Evolutionary conservation across 2,797 vertebrate genomes (phyloP).

Genomic region (Acrossocheilus fasciatus): DNA sequence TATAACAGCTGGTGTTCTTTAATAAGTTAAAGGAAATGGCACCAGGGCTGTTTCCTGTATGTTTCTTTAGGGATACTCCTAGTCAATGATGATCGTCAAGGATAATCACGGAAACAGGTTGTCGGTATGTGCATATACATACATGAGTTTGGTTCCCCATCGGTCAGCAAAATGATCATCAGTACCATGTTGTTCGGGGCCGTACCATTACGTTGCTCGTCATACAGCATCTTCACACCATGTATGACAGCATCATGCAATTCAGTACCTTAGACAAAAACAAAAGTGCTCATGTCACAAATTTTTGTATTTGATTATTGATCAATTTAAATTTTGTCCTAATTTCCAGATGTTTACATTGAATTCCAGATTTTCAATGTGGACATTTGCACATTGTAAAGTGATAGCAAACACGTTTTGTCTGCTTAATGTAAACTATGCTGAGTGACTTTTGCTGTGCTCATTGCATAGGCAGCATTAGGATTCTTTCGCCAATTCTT

Average conservation of each 20-base stretch:
- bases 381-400: neutral
- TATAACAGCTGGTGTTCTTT: neutral
- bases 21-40: neutral
- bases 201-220: constrained; percentile 58
- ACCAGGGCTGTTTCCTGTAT: neutral
- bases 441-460: neutral
- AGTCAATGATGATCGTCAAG: neutral
- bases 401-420: no score
- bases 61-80: neutral
- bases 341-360: neutral
- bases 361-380: neutral
- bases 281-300: neutral
- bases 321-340: neutral
- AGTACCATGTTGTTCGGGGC: constrained; percentile 76
- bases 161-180: constrained; percentile 89
- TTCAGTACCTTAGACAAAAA: constrained; percentile 80
- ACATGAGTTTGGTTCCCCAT: constrained; percentile 86
- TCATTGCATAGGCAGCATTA: neutral
- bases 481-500: neutral
- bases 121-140: neutral
- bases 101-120: neutral
- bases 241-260: constrained; percentile 79
- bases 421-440: neutral
- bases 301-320: neutral
- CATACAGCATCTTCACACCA: constrained; percentile 73